Conservation (phyloP, 2,113 vertebrate species). For the Mellivora capensis region DNA sequence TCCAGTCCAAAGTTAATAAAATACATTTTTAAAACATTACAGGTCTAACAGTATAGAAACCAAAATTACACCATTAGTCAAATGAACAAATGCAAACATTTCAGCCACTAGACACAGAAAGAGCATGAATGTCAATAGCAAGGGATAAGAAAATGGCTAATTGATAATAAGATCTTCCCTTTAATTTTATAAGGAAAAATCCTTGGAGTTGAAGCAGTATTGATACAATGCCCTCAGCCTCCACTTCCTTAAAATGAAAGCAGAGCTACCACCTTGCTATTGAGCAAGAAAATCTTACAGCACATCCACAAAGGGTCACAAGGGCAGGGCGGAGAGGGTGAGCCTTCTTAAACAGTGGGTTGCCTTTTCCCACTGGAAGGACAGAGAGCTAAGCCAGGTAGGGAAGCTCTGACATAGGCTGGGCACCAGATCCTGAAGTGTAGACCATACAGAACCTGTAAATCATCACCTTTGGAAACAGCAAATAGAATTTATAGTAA, state of each 20-base stretch:
- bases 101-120: constrained; percentile 86
- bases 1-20: constrained; percentile 88
- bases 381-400: constrained; percentile 1
- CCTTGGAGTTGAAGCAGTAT: constrained; percentile 76
- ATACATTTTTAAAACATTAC: constrained; percentile 88
- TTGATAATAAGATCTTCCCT: constrained; percentile 80
- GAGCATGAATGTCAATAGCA: constrained; percentile 83
- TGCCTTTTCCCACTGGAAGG: neutral
- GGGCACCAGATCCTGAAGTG: constrained; percentile 57
- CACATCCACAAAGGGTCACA: constrained; percentile 75
- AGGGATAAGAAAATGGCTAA: constrained; percentile 81
- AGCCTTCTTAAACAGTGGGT: constrained; percentile 9
- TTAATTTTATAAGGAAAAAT: constrained; percentile 79
- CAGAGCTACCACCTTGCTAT: constrained; percentile 79
- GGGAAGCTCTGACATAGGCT: neutral
- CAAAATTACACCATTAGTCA: constrained; percentile 85
- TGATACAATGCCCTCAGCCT: constrained; percentile 81
- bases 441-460: neutral
- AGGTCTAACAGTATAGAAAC: constrained; percentile 87
- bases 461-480: constrained; percentile 46
- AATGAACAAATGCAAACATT: constrained; percentile 93
- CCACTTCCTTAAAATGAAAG: constrained; percentile 84
- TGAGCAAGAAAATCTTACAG: constrained; percentile 82
- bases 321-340: neutral
- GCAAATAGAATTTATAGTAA: constrained; percentile 46